Evolutionary conservation across 2,888 invertebrate genomes (phyloP).

Genomic region (Blomia tropicalis): DNA sequence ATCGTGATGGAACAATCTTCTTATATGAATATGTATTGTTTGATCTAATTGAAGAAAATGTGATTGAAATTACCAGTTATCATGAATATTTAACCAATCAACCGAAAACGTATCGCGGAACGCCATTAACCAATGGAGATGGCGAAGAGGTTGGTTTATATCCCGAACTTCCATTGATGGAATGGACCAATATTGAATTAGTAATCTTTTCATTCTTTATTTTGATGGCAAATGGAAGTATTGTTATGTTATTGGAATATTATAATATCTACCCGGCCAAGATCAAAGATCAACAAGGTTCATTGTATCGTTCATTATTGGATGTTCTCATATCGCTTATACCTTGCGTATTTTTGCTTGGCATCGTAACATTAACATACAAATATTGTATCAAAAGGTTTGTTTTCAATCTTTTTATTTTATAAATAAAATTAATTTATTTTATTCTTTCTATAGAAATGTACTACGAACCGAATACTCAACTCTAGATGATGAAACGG

Average conservation of each 20-base stretch:
- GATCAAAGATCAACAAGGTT: neutral
- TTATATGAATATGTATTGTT: neutral
- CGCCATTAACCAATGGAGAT: neutral
- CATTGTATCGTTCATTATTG: neutral
- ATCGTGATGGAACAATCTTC: neutral
- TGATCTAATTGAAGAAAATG: neutral
- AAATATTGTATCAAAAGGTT: neutral
- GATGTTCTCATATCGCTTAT: neutral
- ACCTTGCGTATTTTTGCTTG: neutral
- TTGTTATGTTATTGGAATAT: neutral
- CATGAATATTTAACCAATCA: neutral
- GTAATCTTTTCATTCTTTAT: neutral
- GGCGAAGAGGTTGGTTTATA: neutral
- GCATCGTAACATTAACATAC: neutral
- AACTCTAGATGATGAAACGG: too few relatives aligned
- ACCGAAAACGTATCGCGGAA: neutral
- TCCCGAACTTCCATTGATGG: neutral
- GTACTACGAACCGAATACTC: neutral
- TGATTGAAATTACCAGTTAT: neutral
- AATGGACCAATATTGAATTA: neutral
- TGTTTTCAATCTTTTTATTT: neutral
- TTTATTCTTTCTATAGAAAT: neutral
- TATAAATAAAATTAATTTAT: neutral
- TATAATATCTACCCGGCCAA: neutral
- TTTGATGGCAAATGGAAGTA: neutral